These are phyloP conservation scores for Eremophila alpestris DNA, from an alignment of 2,797 vertebrate species.

Conservation along the genomic window DNA sequence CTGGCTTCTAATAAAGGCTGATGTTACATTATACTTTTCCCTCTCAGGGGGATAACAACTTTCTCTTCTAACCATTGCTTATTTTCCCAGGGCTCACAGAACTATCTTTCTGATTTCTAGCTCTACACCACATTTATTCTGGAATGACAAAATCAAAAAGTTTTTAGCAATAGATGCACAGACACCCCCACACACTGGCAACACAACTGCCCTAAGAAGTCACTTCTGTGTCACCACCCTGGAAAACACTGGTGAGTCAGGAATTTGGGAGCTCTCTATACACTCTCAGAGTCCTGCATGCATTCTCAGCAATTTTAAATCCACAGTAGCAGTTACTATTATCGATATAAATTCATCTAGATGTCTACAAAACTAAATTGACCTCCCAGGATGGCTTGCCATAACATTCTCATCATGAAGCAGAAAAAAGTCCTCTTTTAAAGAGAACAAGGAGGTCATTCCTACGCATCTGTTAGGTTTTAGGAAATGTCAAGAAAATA, in stretches of 20 bases:
- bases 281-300: background rate
- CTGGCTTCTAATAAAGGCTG: background rate
- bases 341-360: background rate
- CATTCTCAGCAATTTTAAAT: background rate
- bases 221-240: background rate
- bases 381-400: background rate
- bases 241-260: background rate
- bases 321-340: background rate
- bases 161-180: background rate
- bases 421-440: background rate
- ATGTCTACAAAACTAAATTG: background rate
- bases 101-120: background rate
- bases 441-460: background rate
- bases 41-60: background rate
- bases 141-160: background rate
- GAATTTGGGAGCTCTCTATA: background rate
- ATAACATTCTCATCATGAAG: background rate
- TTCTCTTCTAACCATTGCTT: background rate
- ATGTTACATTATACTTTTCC: background rate
- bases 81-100: background rate
- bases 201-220: background rate
- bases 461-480: background rate
- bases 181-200: background rate
- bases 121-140: background rate
- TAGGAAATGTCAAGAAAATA: background rate